phyloP scores from a whole-genome alignment of 35 echinoderm and acorn worm species.

The Ophioderma brevispina region DNA sequence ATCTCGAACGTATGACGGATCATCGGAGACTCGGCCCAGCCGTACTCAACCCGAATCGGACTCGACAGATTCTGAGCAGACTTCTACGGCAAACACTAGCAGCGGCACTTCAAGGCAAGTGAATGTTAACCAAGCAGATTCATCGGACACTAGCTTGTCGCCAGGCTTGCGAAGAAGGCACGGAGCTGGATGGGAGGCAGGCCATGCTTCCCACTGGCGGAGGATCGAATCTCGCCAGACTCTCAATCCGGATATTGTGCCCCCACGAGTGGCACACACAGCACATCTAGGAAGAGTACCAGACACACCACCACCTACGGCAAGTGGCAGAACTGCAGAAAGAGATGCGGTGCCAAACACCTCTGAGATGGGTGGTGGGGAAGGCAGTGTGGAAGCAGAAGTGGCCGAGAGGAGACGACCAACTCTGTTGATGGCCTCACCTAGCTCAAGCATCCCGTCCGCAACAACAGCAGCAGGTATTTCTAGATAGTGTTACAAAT shows the following conservation, averaged over 20 bases:
- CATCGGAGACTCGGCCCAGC: no score
- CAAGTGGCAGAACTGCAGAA: background rate
- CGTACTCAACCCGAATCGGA: no score
- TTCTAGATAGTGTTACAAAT: no score
- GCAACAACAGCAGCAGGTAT: background rate
- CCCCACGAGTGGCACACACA: background rate
- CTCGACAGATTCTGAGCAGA: no score
- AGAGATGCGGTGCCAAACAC: background rate
- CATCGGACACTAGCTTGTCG: no score
- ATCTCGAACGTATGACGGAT: no score
- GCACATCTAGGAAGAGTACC: conserved; percentile 37
- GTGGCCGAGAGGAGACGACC: background rate
- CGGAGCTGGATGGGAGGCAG: background rate
- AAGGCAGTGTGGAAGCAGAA: background rate
- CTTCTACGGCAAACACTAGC: no score
- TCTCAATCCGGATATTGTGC: background rate
- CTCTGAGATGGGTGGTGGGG: background rate
- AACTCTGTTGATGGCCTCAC: background rate
- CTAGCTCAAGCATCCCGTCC: background rate
- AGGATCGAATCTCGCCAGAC: background rate
- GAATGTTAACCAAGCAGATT: no score
- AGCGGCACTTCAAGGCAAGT: no score
- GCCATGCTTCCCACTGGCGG: background rate
- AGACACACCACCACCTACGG: conserved; percentile 8
- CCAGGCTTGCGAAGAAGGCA: background rate